Evolutionary conservation across 2,797 vertebrate species (phyloP).

Genomic region (Ibycter americanus): DNA sequence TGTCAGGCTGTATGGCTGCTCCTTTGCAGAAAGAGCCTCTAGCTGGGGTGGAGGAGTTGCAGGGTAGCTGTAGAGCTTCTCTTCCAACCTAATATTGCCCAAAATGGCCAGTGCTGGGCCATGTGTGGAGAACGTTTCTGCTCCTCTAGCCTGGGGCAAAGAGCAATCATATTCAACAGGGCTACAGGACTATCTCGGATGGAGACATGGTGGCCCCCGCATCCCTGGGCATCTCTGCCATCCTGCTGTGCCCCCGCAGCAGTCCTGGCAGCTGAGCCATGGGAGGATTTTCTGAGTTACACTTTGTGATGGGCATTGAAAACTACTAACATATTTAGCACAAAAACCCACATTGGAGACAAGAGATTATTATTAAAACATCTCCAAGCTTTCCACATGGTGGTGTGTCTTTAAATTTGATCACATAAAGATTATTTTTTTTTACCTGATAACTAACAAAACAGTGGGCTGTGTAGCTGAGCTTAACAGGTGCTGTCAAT

Average conservation of each 20-base stretch:
- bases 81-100: neutral
- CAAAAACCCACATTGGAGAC: neutral
- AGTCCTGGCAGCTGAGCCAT: neutral
- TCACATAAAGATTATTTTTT: neutral
- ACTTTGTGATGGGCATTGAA: neutral
- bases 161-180: neutral
- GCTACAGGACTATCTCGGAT: rapidly evolving
- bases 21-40: neutral
- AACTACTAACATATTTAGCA: neutral
- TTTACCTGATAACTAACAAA: neutral
- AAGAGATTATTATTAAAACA: neutral
- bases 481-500: neutral
- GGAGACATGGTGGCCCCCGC: neutral
- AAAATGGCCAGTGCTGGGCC: neutral
- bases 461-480: neutral
- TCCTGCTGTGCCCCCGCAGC: neutral
- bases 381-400: neutral
- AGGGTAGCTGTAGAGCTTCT: neutral
- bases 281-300: neutral
- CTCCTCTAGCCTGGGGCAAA: neutral
- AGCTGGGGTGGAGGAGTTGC: neutral
- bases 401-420: neutral
- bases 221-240: neutral
- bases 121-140: neutral
- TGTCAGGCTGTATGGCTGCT: rapidly evolving